phyloP scores from a whole-genome alignment of 2,113 vertebrate species.

The Colinus virginianus region DNA sequence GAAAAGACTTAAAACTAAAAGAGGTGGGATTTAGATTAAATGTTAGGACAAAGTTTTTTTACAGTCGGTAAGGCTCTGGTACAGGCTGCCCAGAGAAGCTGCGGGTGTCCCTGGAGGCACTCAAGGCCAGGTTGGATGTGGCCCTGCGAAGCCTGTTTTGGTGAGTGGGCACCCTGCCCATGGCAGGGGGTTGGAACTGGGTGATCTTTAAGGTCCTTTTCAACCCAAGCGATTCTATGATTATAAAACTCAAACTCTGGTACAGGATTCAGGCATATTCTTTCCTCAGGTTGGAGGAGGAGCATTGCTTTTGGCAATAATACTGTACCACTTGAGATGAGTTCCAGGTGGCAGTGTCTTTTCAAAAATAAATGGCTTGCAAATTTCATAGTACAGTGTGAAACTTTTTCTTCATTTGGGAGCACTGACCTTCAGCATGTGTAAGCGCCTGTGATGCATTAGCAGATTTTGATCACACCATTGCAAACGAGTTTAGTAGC shows the following conservation, averaged over 20 bases:
- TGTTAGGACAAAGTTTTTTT: too few species aligned
- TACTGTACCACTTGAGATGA: neutral
- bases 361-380: neutral
- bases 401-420: neutral
- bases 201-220: too few species aligned
- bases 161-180: too few species aligned
- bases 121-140: too few species aligned
- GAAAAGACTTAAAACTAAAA: too few species aligned
- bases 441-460: neutral
- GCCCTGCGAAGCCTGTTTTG: too few species aligned
- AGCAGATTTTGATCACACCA: neutral
- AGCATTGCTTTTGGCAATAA: neutral
- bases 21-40: too few species aligned
- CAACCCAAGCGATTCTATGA: too few species aligned
- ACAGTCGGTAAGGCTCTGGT: too few species aligned
- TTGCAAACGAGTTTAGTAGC: neutral
- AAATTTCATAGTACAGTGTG: neutral
- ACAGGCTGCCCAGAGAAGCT: too few species aligned
- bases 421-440: neutral
- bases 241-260: neutral
- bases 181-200: too few species aligned
- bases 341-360: neutral
- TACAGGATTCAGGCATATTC: neutral
- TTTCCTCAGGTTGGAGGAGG: neutral
- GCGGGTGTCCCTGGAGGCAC: too few species aligned